Conservation (phyloP, 2,888 invertebrate genomes). For the Drosophila sordidapex region DNA sequence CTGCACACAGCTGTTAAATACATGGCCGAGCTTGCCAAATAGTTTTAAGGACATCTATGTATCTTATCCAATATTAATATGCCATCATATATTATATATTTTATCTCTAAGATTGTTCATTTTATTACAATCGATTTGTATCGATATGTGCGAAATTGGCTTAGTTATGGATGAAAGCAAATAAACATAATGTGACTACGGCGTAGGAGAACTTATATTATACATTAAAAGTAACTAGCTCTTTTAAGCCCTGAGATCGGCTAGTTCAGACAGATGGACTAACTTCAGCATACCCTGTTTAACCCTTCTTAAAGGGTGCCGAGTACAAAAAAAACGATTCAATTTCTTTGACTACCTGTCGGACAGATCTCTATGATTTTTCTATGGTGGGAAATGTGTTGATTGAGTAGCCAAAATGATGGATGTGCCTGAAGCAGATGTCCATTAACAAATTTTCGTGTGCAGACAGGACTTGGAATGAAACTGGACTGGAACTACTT, state of each 20-base stretch:
- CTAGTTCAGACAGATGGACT: neutral
- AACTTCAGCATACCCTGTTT: neutral
- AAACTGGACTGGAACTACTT: neutral
- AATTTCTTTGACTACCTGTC: constrained; percentile 6
- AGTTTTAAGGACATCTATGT: neutral
- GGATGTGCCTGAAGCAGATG: constrained; percentile 28
- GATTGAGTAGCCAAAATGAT: constrained; percentile 51
- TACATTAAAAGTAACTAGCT: neutral
- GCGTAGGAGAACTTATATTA: neutral
- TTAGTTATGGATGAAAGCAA: neutral
- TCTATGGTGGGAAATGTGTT: constrained; percentile 12
- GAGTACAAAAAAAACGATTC: neutral
- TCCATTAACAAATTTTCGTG: constrained; percentile 7
- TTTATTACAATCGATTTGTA: neutral
- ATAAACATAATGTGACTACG: neutral
- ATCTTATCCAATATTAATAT: neutral
- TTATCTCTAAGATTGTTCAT: neutral
- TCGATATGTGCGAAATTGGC: neutral
- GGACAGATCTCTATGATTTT: constrained; percentile 1
- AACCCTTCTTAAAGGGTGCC: neutral
- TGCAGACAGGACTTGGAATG: constrained; percentile 1
- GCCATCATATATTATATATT: neutral
- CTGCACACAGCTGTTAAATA: neutral
- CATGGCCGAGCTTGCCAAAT: too few species aligned
- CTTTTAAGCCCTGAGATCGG: neutral